These are phyloP conservation scores for Harlomillsia oculata DNA, from an alignment of 1,140 invertebrate genomes.

Conservation along the genomic window DNA sequence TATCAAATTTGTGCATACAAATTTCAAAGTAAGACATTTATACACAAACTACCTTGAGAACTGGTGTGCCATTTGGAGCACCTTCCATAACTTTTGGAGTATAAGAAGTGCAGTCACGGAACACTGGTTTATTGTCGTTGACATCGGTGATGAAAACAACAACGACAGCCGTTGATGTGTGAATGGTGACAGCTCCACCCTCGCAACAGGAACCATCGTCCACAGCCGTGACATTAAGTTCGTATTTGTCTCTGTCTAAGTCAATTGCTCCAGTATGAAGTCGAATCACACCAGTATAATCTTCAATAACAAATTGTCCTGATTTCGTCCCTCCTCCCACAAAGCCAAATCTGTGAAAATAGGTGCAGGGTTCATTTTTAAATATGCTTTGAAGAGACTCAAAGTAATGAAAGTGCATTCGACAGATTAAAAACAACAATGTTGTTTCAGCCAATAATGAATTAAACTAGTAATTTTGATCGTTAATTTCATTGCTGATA, in stretches of 20 bases:
- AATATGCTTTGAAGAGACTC: too few relatives aligned
- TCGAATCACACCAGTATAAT: slow-evolving; percentile 87
- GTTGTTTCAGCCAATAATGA: too few relatives aligned
- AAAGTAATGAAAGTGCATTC: too few relatives aligned
- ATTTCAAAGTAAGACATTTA: too few relatives aligned
- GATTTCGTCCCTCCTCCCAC: slow-evolving; percentile 78
- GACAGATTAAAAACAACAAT: too few relatives aligned
- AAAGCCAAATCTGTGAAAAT: slow-evolving; percentile 79
- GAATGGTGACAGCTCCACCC: slow-evolving; percentile 70
- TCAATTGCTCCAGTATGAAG: slow-evolving; percentile 73
- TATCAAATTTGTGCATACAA: too few relatives aligned
- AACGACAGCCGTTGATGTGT: slow-evolving; percentile 88
- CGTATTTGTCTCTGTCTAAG: slow-evolving; percentile 63
- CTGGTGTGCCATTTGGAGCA: slow-evolving; percentile 79
- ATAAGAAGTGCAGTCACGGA: slow-evolving; percentile 83
- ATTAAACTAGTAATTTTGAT: too few relatives aligned
- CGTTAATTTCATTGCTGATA: too few relatives aligned
- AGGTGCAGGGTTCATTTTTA: too few relatives aligned
- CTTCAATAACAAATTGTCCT: slow-evolving; percentile 88
- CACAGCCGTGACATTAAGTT: slow-evolving; percentile 84
- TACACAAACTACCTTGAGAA: slow-evolving; percentile 63
- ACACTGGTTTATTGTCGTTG: slow-evolving; percentile 71
- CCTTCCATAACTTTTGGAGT: slow-evolving; percentile 87
- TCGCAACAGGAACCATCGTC: slow-evolving; percentile 88
- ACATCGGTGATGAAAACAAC: slow-evolving; percentile 94